These are phyloP conservation scores for Harpegnathos saltator DNA, from an alignment of 1,140 invertebrate genomes.

Conservation along the genomic window DNA sequence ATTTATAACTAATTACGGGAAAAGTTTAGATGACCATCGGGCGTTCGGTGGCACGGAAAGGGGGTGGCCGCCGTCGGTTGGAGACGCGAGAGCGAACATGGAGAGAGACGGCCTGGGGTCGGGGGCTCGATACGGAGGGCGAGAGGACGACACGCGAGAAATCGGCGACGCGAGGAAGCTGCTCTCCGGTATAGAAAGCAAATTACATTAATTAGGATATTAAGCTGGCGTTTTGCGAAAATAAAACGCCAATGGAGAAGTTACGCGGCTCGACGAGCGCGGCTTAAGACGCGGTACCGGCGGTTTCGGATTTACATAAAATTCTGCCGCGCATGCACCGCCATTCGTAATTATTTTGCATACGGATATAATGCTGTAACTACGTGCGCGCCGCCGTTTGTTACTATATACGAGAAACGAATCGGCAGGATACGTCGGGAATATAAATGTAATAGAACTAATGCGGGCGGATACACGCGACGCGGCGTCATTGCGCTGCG, in stretches of 20 bases:
- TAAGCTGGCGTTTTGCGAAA: slow-evolving; percentile 70
- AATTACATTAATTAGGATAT: slow-evolving; percentile 81
- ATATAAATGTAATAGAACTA: slow-evolving; percentile 61
- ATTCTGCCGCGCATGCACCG: slow-evolving; percentile 59
- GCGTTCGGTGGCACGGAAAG: slow-evolving; percentile 69
- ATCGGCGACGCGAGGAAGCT: slow-evolving; percentile 59
- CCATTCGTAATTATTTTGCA: slow-evolving; percentile 65
- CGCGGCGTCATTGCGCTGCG: slow-evolving; percentile 25
- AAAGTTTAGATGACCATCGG: slow-evolving; percentile 83
- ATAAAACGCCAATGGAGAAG: slow-evolving; percentile 49
- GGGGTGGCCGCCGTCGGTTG: slow-evolving; percentile 57
- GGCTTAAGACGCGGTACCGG: slow-evolving; percentile 77
- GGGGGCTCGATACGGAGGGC: neutral
- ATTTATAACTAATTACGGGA: slow-evolving; percentile 85
- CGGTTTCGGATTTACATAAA: slow-evolving; percentile 71
- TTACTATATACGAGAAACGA: slow-evolving; percentile 53
- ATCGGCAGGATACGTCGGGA: slow-evolving; percentile 51
- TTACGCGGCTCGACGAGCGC: neutral
- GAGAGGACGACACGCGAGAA: slow-evolving; percentile 6
- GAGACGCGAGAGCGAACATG: slow-evolving; percentile 42
- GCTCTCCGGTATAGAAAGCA: slow-evolving; percentile 73
- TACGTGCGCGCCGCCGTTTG: slow-evolving; percentile 52
- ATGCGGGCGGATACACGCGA: slow-evolving; percentile 41
- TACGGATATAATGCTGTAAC: slow-evolving; percentile 60
- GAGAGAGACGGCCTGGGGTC: neutral